Base-by-base conservation (phyloP, 2,113 vertebrate genomes). In the Leuciscus idus region DNA sequence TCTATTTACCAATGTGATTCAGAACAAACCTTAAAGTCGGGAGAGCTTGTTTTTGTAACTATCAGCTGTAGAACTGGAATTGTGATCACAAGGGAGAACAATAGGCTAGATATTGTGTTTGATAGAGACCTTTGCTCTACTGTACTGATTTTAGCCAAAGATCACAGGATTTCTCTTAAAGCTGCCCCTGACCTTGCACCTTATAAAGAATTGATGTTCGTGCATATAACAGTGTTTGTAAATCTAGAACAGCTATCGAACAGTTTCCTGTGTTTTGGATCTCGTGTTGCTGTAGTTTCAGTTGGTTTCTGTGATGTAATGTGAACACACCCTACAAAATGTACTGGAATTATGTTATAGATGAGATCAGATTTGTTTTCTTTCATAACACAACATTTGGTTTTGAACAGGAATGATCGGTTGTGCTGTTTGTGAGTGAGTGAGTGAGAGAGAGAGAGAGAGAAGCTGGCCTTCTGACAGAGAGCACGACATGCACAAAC, bases 71-170 rank as follows among this genome's bases (percentile, higher is more conserved):
- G 26, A 77, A 61, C 23, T 85, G 73, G 74, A 78, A 21, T 78
- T 66, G 61, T 36, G 74, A 73, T 43, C 9, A 68, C 30, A 70
- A 21, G 15, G 43, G 5, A 50, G 39, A 21, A 74, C 59, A 55
- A 72, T 55, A 33, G 21, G 26, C 50, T 50, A 23, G 48, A 73
- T 66, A 3, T 74, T 74, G 68, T 86, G 78, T 61, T 86, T 62
- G 28, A 82, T 50, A 10, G 36, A 15, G 36, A 64, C 73, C 36
- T 23, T 55, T 26, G 23, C 7, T 74, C 12, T n/a, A 81, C 48
- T 26, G 23, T 76, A 66, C 68, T 26, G 12, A 43, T 43, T 72
- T 89, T 86, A 89, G 84, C 79, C 89, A 90, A 84, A 84, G 87
- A 85, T 78, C 78, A 83, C 77, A 85, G 72, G 66, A 48, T 70